A percentile compares a stretch with the other conserved stretches of the same genome.
These are phyloP conservation scores for Mystacides longicornis DNA, from an alignment of 2,888 invertebrate species.

Conservation along the genomic window DNA sequence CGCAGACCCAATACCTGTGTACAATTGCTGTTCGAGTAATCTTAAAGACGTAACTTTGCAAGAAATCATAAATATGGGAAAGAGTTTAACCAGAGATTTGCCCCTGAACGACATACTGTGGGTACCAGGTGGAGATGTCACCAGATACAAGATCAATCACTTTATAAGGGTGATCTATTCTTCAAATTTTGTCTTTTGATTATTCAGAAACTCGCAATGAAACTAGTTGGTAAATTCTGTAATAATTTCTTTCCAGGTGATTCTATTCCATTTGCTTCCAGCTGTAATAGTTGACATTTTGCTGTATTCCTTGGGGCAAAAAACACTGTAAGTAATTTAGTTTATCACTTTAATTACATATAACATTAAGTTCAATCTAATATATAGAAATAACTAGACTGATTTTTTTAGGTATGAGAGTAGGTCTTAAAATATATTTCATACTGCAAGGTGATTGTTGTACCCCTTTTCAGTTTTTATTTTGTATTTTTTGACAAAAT, in stretches of 20 bases:
- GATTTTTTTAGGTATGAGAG: too few relatives aligned
- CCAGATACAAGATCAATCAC: slow-evolving; percentile 52
- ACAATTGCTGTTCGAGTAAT: slow-evolving; percentile 73
- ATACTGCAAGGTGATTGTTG: too few relatives aligned
- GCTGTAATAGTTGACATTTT: slow-evolving; percentile 67
- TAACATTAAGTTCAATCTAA: too few relatives aligned
- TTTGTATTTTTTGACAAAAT: too few relatives aligned
- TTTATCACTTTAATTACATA: too few relatives aligned
- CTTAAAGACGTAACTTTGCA: slow-evolving; percentile 61
- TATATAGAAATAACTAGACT: too few relatives aligned
- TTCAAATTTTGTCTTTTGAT: neutral
- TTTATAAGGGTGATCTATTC: slow-evolving; percentile 48
- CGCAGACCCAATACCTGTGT: slow-evolving; percentile 52
- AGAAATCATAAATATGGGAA: slow-evolving; percentile 52
- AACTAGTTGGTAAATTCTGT: neutral
- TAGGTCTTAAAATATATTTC: too few relatives aligned
- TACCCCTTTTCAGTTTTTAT: too few relatives aligned
- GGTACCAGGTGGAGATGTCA: slow-evolving; percentile 55
- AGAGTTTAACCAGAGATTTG: slow-evolving; percentile 40
- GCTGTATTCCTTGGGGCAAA: slow-evolving; percentile 57
- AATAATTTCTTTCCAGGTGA: slow-evolving; percentile 37
- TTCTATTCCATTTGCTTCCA: slow-evolving; percentile 70
- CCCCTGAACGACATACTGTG: slow-evolving; percentile 68
- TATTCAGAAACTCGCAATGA: neutral
- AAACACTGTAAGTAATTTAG: slow-evolving; percentile 61